phyloP scores from a whole-genome alignment of 2,797 vertebrate genomes.

The Tragopan temminckii region DNA sequence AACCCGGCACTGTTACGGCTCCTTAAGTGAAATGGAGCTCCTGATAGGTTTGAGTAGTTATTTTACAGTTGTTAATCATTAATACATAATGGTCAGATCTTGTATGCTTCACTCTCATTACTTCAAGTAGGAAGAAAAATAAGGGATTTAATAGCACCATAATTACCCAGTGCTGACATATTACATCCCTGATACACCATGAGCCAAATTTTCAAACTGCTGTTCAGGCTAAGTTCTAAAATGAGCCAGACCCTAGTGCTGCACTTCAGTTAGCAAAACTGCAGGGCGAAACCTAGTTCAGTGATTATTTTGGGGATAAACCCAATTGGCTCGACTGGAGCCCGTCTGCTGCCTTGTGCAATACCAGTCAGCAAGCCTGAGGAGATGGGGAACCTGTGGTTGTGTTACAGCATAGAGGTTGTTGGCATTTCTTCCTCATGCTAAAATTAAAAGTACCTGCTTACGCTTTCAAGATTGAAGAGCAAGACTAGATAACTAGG shows the following conservation, averaged over 20 bases:
- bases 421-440: not conserved
- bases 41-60: not conserved
- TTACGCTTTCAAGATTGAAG: not conserved
- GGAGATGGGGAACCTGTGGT: accelerated
- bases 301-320: not conserved
- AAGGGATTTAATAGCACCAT: not conserved
- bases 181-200: not conserved
- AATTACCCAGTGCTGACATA: not conserved
- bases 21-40: constrained; percentile 8
- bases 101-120: not conserved
- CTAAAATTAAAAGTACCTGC: not conserved
- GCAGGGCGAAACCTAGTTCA: not conserved
- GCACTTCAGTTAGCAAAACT: not conserved
- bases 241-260: not conserved
- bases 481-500: not conserved
- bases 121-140: not conserved
- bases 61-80: constrained; percentile 27
- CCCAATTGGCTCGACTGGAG: not conserved
- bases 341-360: accelerated
- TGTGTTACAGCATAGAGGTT: not conserved
- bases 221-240: not conserved
- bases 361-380: not conserved
- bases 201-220: not conserved
- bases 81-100: not conserved
- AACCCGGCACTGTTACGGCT: not conserved